Conservation (phyloP, 2,888 invertebrate genomes). For the Lathronympha strigana region DNA sequence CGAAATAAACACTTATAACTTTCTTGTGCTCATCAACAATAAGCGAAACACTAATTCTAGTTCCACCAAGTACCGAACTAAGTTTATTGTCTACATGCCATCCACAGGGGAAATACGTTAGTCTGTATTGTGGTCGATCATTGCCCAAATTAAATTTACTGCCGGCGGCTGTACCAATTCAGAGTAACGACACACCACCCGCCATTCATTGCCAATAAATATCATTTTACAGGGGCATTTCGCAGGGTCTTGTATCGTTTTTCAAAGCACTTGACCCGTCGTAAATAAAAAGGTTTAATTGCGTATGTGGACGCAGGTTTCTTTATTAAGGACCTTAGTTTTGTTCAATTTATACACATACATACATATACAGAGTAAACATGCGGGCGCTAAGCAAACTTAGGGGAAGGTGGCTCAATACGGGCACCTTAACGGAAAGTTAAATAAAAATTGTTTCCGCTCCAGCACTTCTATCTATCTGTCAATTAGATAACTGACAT, state of each 20-base stretch:
- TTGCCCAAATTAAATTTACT: constrained; percentile 75
- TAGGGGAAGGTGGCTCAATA: too few relatives aligned
- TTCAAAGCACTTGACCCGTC: constrained; percentile 40
- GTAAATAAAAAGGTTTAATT: constrained; percentile 44
- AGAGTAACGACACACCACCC: constrained; percentile 64
- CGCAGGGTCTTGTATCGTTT: constrained; percentile 45
- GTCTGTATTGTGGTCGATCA: constrained; percentile 56
- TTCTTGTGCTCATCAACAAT: too few relatives aligned
- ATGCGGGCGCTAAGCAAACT: constrained; percentile 3
- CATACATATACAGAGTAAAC: neutral
- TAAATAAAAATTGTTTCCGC: too few relatives aligned
- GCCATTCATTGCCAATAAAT: constrained; percentile 75
- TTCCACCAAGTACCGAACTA: constrained; percentile 9
- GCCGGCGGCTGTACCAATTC: constrained; percentile 63
- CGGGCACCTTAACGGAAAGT: too few relatives aligned
- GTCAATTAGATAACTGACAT: too few relatives aligned
- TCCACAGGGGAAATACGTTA: constrained; percentile 36
- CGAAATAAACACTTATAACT: too few relatives aligned
- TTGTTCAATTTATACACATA: neutral
- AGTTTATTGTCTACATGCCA: constrained; percentile 30
- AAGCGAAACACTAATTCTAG: neutral
- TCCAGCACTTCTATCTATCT: too few relatives aligned
- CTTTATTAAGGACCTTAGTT: constrained; percentile 21
- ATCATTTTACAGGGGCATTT: constrained; percentile 71
- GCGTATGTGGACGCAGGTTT: constrained; percentile 9